Conservation (phyloP, 2,888 invertebrate species). For the Tenthredo notha region DNA sequence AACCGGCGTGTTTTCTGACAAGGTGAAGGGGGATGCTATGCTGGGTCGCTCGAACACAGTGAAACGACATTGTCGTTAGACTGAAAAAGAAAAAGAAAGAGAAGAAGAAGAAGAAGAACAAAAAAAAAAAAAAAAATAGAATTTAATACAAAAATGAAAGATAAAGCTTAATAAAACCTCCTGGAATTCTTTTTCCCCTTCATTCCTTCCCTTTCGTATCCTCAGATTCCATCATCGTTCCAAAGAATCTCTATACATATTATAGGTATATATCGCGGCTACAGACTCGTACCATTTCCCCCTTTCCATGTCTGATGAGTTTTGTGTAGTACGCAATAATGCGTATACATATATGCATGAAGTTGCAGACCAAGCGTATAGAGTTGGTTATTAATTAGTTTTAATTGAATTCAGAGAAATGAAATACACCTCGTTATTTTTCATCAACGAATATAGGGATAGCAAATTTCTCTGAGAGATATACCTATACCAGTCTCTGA, state of each 20-base stretch:
- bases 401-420: slow-evolving; percentile 9
- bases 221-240: neutral
- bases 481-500: neutral
- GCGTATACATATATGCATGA: slow-evolving; percentile 14
- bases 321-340: neutral
- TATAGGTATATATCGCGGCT: too few species aligned
- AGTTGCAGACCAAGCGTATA: neutral
- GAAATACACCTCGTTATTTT: slow-evolving; percentile 27
- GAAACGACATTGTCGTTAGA: slow-evolving; percentile 3
- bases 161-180: neutral
- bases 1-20: slow-evolving; percentile 7
- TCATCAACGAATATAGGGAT: neutral
- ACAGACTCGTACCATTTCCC: neutral
- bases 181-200: neutral
- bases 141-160: slow-evolving; percentile 18
- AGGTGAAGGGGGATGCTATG: neutral
- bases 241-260: neutral
- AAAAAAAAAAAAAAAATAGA: neutral
- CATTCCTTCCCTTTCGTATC: neutral
- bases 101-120: neutral
- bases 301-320: slow-evolving; percentile 2
- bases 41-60: neutral
- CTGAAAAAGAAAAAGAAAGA: neutral
- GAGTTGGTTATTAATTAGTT: slow-evolving; percentile 33
- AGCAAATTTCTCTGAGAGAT: neutral